These are phyloP conservation scores for Aegotheles bennettii DNA, from an alignment of 2,113 vertebrate genomes.

Conservation along the genomic window DNA sequence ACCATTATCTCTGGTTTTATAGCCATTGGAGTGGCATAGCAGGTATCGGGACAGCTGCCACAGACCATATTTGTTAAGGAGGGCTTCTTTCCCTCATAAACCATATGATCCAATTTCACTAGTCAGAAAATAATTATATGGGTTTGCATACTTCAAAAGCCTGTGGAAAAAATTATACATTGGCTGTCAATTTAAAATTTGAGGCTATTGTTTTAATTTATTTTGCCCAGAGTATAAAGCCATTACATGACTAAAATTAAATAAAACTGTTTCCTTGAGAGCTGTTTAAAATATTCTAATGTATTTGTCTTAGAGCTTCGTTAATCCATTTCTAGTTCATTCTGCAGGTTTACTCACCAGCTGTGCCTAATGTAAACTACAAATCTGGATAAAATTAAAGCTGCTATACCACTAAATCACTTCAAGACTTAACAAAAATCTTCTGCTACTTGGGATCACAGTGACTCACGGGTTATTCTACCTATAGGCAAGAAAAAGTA, in stretches of 20 bases:
- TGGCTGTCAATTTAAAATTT: conserved; percentile 50
- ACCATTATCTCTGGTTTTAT: background rate
- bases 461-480: background rate
- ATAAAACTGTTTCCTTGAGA: conserved; percentile 48
- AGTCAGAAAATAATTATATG: conserved; percentile 53
- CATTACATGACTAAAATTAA: conserved; percentile 51
- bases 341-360: conserved; percentile 67
- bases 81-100: conserved; percentile 7
- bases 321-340: conserved; percentile 69
- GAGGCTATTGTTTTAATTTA: conserved; percentile 39
- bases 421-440: conserved; percentile 43
- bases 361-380: conserved; percentile 56
- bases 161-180: background rate
- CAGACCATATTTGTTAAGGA: background rate
- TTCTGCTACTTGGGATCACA: conserved; percentile 7
- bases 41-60: conserved; percentile 1
- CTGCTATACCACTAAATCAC: conserved; percentile 39
- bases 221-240: conserved; percentile 53
- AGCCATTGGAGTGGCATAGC: background rate
- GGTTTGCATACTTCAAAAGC: conserved; percentile 39
- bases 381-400: conserved; percentile 65
- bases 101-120: background rate
- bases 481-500: background rate
- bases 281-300: conserved; percentile 51
- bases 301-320: conserved; percentile 59